Evolutionary conservation across 2,797 vertebrate genomes (phyloP), one percentile per base, ranked within the genome.

Genomic region (Peromyscus melanophrys): DNA sequence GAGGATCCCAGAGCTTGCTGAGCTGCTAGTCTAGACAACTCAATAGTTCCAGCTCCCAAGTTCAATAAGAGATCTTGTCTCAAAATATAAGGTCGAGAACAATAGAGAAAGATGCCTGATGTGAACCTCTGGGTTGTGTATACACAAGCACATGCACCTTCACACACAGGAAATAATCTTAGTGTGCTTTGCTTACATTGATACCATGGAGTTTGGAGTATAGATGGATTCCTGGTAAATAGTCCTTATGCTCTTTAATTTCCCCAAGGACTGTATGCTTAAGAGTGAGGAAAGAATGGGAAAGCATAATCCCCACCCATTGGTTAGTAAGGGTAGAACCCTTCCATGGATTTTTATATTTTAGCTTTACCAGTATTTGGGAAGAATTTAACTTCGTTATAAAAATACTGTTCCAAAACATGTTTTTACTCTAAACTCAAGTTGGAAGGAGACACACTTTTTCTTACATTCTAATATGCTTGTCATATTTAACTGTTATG

Each of bases 401-500:
- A 69, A 46, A 90, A 84, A 82, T 13, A 27, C 49, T 94, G 16
- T 71, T 87, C n/a, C 83, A 84, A 93, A 94, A 85, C 25, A 2
- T 91, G 57, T 85, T 89, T 96, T 90, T 90, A 85, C 34, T 89
- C 27, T 37, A 90, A 52, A 67, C 40, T 25, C 90, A 93, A 69
- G 40, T 71, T 93, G 73, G 27, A 96, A 52, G 78, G 21, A 94
- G 75, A 55, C 86, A 88, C 0, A 0, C 59, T 92, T 90, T 63
- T 93, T 10, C 84, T 59, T 93, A 37, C 43, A 69, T 43, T 43
- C 31, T 65, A 17, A 1, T 85, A 17, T 46, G 34, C 94, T 83
- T 89, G 86, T 13, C 49, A 2, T 78, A 76, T 90, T 89, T 75
- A 37, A 81, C 7, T 94, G 31, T 92, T 85, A 37, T 12, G 12